A percentile compares a stretch with the other conserved stretches of the same genome.
phyloP scores from a whole-genome alignment of 1,140 invertebrate genomes.

The Lethocerus indicus region DNA sequence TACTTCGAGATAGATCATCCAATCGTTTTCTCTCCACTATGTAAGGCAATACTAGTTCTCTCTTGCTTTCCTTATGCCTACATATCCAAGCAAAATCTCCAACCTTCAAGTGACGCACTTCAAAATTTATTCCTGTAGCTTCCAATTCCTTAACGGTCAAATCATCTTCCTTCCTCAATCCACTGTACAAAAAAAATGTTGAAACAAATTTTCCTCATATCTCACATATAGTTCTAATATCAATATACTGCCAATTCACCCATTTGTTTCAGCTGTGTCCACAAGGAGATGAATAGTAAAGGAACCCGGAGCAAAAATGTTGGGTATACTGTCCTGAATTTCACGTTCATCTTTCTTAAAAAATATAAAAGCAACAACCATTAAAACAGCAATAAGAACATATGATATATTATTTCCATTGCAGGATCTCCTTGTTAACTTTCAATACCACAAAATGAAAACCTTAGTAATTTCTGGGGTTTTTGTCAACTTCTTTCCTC shows the following conservation, averaged over 20 bases:
- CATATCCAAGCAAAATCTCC: constrained; percentile 91
- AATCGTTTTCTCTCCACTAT: constrained; percentile 86
- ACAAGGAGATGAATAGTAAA: constrained; percentile 76
- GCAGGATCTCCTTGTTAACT: no score
- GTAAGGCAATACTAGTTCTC: constrained; percentile 75
- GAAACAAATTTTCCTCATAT: neutral
- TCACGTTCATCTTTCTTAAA: no score
- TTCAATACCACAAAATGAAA: no score
- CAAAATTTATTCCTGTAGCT: constrained; percentile 45
- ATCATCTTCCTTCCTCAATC: constrained; percentile 2
- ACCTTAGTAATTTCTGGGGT: no score
- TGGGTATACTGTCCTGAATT: no score
- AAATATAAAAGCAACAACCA: no score
- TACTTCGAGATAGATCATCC: constrained; percentile 81
- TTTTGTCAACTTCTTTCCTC: no score
- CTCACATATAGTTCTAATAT: neutral
- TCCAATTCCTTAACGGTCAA: constrained; percentile 34
- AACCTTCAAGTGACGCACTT: constrained; percentile 72
- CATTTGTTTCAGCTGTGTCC: constrained; percentile 70
- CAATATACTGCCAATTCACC: constrained; percentile 26
- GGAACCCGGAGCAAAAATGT: constrained; percentile 33
- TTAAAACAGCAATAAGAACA: no score
- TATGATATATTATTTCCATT: no score
- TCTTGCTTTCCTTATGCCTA: constrained; percentile 31
- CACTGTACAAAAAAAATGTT: neutral